Conservation (phyloP, 2,888 invertebrate genomes). For the Napeogenes sylphis region DNA sequence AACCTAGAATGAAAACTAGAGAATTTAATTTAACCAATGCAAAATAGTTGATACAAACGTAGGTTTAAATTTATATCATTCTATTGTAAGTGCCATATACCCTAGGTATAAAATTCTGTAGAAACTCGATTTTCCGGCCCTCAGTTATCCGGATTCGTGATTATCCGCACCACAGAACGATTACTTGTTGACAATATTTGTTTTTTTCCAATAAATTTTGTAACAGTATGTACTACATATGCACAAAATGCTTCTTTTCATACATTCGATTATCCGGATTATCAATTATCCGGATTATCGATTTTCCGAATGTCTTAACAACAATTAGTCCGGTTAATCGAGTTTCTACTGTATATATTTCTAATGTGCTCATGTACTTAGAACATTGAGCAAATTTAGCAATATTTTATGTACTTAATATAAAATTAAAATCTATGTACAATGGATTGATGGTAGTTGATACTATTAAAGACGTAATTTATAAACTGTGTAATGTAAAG, state of each 20-base stretch:
- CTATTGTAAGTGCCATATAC: conserved; percentile 2
- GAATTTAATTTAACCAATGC: neutral
- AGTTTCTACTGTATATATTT: neutral
- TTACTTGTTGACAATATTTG: no score
- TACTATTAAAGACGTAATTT: neutral
- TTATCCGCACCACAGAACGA: no score
- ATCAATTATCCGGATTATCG: no score
- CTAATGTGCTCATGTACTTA: neutral
- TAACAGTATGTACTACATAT: no score
- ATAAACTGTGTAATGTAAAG: neutral
- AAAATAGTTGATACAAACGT: neutral
- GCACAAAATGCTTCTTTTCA: no score
- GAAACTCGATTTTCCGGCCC: neutral
- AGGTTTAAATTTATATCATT: neutral
- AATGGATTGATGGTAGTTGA: neutral
- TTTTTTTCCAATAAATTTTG: no score
- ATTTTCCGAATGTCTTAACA: no score
- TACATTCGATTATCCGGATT: no score
- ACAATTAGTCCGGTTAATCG: no score
- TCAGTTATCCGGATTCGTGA: no score
- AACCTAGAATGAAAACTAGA: no score
- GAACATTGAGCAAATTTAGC: neutral
- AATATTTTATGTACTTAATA: neutral
- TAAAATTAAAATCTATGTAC: neutral
- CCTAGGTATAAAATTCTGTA: no score